Conservation (phyloP, 2,888 invertebrate genomes). For the Mantis religiosa region DNA sequence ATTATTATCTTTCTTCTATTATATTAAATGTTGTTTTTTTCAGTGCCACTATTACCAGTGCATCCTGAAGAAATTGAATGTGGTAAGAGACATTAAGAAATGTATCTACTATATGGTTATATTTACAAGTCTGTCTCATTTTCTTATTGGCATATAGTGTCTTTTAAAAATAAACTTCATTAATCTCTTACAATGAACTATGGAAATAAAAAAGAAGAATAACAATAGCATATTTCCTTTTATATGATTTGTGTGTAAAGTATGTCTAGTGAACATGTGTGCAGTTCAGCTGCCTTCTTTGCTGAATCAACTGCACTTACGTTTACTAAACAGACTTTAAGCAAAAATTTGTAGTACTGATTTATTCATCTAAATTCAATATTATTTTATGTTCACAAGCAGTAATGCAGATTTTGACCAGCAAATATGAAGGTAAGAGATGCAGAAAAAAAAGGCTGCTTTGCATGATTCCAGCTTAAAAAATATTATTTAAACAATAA, state of each 20-base stretch:
- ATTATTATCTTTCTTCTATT: background rate
- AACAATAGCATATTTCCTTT: background rate
- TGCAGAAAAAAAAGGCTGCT: background rate
- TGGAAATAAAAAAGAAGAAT: background rate
- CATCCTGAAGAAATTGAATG: conserved; percentile 22
- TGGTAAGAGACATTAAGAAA: conserved; percentile 15
- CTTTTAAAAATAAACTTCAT: background rate
- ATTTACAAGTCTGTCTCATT: background rate
- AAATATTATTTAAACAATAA: background rate
- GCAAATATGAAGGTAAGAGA: background rate
- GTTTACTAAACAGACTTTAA: too few species aligned
- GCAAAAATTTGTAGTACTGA: background rate
- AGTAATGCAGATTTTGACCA: background rate
- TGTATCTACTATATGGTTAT: background rate
- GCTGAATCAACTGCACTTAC: too few species aligned
- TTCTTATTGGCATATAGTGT: background rate
- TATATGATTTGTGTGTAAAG: background rate
- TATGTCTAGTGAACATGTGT: too few species aligned
- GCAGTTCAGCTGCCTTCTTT: too few species aligned
- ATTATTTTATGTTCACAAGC: background rate
- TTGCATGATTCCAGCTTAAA: background rate
- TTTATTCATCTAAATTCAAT: background rate
- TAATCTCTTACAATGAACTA: background rate
- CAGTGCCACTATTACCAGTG: conserved; percentile 22
- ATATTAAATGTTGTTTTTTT: background rate